Conservation (phyloP, 1,140 invertebrate species). For the Drosophila pruinosa region DNA sequence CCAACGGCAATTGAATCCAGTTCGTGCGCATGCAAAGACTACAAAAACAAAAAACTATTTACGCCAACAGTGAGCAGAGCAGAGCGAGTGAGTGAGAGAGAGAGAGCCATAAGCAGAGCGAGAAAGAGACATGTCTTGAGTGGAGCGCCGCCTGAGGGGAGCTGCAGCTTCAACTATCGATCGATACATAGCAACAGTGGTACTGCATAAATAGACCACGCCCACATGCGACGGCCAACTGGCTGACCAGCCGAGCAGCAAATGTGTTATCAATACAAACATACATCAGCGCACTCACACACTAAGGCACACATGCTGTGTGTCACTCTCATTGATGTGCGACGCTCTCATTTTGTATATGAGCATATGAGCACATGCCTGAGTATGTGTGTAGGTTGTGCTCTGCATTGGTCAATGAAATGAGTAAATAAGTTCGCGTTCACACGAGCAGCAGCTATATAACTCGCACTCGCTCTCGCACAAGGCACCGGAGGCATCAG, state of each 20-base stretch:
- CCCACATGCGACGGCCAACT: slow-evolving; percentile 48
- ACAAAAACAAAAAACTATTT: slow-evolving; percentile 10
- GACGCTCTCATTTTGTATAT: slow-evolving; percentile 34
- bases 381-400: slow-evolving; percentile 47
- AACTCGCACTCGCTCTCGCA: slow-evolving; percentile 55
- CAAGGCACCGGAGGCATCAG: slow-evolving; percentile 24
- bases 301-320: neutral
- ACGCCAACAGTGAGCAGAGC: neutral
- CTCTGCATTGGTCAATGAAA: slow-evolving; percentile 82
- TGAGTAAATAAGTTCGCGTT: slow-evolving; percentile 69
- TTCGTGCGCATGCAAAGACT: slow-evolving; percentile 31
- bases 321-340: slow-evolving; percentile 27
- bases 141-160: neutral
- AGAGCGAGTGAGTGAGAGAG: neutral
- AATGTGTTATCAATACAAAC: slow-evolving; percentile 39
- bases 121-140: neutral
- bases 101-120: neutral
- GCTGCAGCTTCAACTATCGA: slow-evolving; percentile 27
- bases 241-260: slow-evolving; percentile 33
- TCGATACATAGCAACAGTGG: slow-evolving; percentile 54
- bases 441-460: slow-evolving; percentile 43
- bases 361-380: neutral
- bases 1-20: slow-evolving; percentile 49
- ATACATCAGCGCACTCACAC: neutral
- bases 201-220: slow-evolving; percentile 61